Conservation (phyloP, 2,113 vertebrate genomes). For the Chionis minor region DNA sequence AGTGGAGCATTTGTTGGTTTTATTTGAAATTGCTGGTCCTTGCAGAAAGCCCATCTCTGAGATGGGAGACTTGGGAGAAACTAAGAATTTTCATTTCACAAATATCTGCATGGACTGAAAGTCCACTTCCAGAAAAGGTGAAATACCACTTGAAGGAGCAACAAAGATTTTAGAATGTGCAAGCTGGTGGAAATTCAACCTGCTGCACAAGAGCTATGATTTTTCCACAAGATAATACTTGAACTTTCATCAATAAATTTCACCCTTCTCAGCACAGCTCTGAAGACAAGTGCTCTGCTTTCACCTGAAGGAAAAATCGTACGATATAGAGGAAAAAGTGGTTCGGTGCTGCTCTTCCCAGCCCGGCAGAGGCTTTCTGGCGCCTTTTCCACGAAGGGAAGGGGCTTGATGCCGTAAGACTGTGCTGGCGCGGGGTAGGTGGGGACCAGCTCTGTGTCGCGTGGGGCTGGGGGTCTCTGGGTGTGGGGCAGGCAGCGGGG, state of each 20-base stretch:
- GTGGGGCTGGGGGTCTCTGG: too few relatives aligned
- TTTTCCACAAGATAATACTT: not conserved
- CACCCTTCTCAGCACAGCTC: not conserved
- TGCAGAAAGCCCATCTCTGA: not conserved
- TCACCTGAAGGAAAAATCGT: not conserved
- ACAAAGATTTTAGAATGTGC: not conserved
- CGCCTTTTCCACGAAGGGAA: too few relatives aligned
- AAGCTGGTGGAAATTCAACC: not conserved
- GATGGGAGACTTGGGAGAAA: not conserved
- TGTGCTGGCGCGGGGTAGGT: too few relatives aligned
- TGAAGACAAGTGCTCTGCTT: not conserved
- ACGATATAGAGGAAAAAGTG: accelerated
- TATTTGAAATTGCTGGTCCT: not conserved
- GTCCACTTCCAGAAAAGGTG: not conserved
- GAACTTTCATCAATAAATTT: not conserved
- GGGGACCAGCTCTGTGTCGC: too few relatives aligned
- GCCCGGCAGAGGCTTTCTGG: not conserved
- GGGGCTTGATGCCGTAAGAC: too few relatives aligned
- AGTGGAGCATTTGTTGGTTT: not conserved
- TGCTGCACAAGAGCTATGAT: not conserved
- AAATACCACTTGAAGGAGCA: not conserved
- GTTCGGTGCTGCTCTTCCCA: too few relatives aligned
- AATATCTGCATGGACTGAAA: not conserved
- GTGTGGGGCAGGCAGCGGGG: too few relatives aligned
- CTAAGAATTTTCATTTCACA: not conserved